Percentiles rank a stretch among this genome's conserved stretches.
phyloP scores from a whole-genome alignment of 1,140 invertebrate genomes.

The Musca domestica region DNA sequence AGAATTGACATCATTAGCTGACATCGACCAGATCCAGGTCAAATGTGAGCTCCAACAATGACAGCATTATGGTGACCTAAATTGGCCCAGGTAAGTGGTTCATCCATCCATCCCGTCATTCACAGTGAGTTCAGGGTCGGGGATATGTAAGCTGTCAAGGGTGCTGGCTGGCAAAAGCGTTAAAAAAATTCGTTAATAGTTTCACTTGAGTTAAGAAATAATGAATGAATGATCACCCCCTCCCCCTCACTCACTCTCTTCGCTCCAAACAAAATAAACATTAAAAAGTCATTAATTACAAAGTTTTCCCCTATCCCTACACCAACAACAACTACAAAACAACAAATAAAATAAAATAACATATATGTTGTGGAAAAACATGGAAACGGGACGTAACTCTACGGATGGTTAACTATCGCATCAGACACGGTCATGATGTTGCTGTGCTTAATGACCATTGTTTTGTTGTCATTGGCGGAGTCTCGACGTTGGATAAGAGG shows the following conservation, averaged over 20 bases:
- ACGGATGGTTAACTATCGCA: too few relatives aligned
- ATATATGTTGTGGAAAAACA: too few relatives aligned
- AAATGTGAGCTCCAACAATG: constrained; percentile 6
- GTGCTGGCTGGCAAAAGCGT: too few relatives aligned
- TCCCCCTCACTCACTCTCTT: too few relatives aligned
- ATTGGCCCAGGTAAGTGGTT: constrained; percentile 22
- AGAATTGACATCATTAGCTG: constrained; percentile 12
- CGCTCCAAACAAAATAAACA: neutral
- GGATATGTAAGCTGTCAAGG: too few relatives aligned
- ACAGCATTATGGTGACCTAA: constrained; percentile 21
- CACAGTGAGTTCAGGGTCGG: too few relatives aligned
- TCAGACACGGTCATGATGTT: constrained; percentile 25
- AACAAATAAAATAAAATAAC: neutral
- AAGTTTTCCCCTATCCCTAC: neutral
- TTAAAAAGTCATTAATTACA: constrained; percentile 15
- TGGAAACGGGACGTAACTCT: too few relatives aligned
- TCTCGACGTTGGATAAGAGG: constrained; percentile 10
- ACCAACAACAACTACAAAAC: neutral
- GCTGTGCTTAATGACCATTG: constrained; percentile 16
- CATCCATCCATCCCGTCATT: too few relatives aligned
- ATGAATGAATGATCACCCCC: too few relatives aligned
- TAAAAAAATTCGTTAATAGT: too few relatives aligned
- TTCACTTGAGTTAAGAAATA: too few relatives aligned
- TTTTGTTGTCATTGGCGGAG: constrained; percentile 25
- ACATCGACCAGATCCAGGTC: neutral